Evolutionary conservation across 2,888 invertebrate genomes (phyloP).

Genomic region (Venusia cambrica): DNA sequence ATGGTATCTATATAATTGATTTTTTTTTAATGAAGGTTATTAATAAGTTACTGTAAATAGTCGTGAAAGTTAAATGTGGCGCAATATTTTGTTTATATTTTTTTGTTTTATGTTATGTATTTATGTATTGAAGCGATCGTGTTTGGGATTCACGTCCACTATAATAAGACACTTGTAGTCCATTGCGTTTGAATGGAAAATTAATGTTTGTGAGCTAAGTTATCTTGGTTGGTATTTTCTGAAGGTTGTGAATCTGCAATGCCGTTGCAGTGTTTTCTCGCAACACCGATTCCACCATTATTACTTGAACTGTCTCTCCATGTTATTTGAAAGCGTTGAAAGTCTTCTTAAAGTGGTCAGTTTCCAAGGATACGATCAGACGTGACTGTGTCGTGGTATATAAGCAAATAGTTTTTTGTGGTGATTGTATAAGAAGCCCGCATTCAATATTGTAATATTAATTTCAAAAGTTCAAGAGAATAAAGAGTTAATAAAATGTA

Average conservation of each 20-base stretch:
- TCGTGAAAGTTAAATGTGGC: conserved; percentile 78
- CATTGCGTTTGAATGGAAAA: conserved; percentile 24
- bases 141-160: conserved; percentile 45
- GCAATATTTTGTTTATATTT: conserved; percentile 60
- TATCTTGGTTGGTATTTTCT: conserved; percentile 25
- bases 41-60: conserved; percentile 74
- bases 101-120: conserved; percentile 72
- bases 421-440: conserved; percentile 79
- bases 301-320: conserved; percentile 25
- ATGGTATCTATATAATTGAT: conserved; percentile 77
- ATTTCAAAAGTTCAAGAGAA: conserved; percentile 80
- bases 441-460: conserved; percentile 81
- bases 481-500: conserved; percentile 78
- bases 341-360: conserved; percentile 45
- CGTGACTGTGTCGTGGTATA: conserved; percentile 78
- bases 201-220: conserved; percentile 27
- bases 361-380: conserved; percentile 51
- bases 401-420: conserved; percentile 80
- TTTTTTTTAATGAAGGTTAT: conserved; percentile 71
- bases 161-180: conserved; percentile 34
- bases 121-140: conserved; percentile 69
- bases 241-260: conserved; percentile 33
- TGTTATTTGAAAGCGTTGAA: conserved; percentile 23
- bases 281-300: conserved; percentile 25
- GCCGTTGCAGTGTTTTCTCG: conserved; percentile 26